Conservation (phyloP, 2,113 vertebrate species). For the Calonectris borealis region DNA sequence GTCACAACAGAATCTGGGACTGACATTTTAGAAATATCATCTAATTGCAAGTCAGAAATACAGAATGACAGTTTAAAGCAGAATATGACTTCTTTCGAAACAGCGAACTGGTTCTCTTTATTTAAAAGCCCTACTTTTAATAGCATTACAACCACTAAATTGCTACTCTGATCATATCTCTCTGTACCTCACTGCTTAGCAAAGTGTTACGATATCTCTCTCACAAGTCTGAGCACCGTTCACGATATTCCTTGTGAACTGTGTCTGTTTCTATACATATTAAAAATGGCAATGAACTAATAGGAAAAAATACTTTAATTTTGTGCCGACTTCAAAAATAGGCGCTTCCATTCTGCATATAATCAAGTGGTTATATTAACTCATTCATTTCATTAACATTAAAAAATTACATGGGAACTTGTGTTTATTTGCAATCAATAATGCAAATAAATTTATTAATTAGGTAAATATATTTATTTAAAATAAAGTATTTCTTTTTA, state of each 20-base stretch:
- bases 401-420: background rate
- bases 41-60: constrained; percentile 80
- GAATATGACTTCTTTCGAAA: constrained; percentile 74
- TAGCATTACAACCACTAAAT: constrained; percentile 56
- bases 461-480: background rate
- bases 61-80: constrained; percentile 77
- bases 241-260: background rate
- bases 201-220: constrained; percentile 38
- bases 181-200: constrained; percentile 4
- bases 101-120: constrained; percentile 54
- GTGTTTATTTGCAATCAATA: background rate
- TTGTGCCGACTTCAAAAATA: background rate
- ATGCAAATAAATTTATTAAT: background rate
- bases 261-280: background rate
- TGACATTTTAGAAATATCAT: constrained; percentile 77
- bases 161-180: constrained; percentile 41
- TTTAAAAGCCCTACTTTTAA: constrained; percentile 67
- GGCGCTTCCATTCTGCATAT: background rate
- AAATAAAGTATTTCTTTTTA: background rate
- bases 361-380: background rate
- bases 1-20: constrained; percentile 69
- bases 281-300: background rate
- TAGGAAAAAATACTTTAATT: background rate
- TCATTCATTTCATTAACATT: background rate
- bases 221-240: constrained; percentile 8